phyloP scores from a whole-genome alignment of 2,113 vertebrate species.

The Oreochromis spilurus region DNA sequence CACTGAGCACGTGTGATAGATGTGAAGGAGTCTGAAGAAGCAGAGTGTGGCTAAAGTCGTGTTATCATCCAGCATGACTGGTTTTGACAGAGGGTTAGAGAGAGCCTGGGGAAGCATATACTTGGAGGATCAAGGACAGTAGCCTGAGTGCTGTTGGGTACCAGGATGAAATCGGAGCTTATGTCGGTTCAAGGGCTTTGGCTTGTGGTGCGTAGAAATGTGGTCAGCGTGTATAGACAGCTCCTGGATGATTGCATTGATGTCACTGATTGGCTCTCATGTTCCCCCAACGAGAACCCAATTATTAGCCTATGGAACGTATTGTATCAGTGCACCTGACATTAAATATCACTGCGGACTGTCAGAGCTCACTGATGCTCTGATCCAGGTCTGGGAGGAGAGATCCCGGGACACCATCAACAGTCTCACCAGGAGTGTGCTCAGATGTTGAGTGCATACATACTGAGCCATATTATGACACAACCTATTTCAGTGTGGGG shows the following conservation, averaged over 20 bases:
- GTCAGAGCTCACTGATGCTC: not conserved
- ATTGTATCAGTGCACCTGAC: not conserved
- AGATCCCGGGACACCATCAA: not conserved
- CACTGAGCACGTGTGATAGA: not conserved
- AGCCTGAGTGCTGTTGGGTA: not conserved
- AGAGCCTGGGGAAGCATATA: not conserved
- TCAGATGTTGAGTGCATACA: not conserved
- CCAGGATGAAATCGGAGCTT: not conserved
- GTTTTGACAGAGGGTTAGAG: not conserved
- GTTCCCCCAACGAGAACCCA: not conserved
- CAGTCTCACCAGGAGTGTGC: not conserved
- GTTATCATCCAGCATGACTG: not conserved
- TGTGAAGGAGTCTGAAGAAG: not conserved
- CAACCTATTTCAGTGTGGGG: not conserved
- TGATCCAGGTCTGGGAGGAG: not conserved
- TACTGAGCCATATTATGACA: not conserved
- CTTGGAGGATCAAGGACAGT: not conserved
- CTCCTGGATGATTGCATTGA: not conserved
- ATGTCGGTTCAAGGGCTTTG: not conserved
- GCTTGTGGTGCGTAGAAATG: not conserved
- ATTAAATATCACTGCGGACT: not conserved
- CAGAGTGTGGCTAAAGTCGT: not conserved
- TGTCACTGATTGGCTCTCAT: not conserved
- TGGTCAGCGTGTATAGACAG: not conserved
- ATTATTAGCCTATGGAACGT: not conserved